Conservation (phyloP, 1,140 invertebrate species). For the Arion vulgaris region DNA sequence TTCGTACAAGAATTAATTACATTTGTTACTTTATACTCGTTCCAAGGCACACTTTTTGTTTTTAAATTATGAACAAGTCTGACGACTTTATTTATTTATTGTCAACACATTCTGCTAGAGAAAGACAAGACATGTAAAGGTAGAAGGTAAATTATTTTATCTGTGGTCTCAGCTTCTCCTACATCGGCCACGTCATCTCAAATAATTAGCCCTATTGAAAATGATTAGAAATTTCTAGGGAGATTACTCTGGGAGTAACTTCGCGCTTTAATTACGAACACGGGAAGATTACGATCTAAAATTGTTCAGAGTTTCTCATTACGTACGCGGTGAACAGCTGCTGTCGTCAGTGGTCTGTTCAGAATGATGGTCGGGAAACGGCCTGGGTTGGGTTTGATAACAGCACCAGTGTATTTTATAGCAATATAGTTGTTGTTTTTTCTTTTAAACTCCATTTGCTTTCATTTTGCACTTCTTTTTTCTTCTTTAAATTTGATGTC, state of each 20-base stretch:
- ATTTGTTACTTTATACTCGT: too few relatives aligned
- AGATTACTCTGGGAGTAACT: conserved; percentile 1
- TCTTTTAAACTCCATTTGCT: background rate
- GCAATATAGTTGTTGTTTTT: too few relatives aligned
- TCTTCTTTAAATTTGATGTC: background rate
- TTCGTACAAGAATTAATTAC: too few relatives aligned
- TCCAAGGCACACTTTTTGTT: too few relatives aligned
- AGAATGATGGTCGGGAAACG: background rate
- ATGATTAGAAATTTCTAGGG: conserved; percentile 4
- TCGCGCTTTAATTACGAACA: background rate
- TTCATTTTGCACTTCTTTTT: background rate
- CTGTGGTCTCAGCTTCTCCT: background rate
- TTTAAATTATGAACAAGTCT: too few relatives aligned
- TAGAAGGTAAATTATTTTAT: background rate
- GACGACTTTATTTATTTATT: too few relatives aligned
- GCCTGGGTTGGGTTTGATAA: background rate
- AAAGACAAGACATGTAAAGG: too few relatives aligned
- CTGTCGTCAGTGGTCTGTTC: background rate
- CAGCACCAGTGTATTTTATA: too few relatives aligned
- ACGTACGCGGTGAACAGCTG: background rate
- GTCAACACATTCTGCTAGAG: too few relatives aligned
- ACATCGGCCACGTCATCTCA: background rate
- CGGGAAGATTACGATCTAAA: background rate
- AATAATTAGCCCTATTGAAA: background rate
- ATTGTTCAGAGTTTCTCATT: conserved; percentile 5